These are phyloP conservation scores for Neosilurus hyrtlii DNA, from an alignment of 2,797 vertebrate species.

Conservation along the genomic window DNA sequence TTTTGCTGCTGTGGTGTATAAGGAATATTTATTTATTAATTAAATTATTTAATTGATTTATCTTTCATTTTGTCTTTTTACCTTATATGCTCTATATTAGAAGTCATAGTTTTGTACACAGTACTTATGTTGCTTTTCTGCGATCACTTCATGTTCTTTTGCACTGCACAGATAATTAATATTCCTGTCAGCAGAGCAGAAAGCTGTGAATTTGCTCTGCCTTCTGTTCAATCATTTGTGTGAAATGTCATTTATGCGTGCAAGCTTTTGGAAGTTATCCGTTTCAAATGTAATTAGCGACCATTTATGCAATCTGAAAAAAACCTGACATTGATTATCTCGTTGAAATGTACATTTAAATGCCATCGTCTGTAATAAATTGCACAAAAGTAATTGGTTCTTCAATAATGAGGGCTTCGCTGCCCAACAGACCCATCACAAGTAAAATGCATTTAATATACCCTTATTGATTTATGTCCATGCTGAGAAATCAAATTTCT, in stretches of 20 bases:
- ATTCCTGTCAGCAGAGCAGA: constrained; percentile 42
- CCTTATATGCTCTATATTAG: not conserved
- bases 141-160: constrained; percentile 21
- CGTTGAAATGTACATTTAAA: constrained; percentile 48
- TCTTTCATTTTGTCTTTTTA: not conserved
- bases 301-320: constrained; percentile 38
- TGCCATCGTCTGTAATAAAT: constrained; percentile 51
- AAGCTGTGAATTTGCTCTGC: constrained; percentile 48
- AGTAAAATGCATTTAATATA: constrained; percentile 52
- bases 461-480: constrained; percentile 55
- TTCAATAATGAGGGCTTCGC: constrained; percentile 39
- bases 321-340: constrained; percentile 47
- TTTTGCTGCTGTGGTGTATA: not conserved
- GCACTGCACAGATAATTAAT: constrained; percentile 39
- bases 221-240: constrained; percentile 48
- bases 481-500: constrained; percentile 43
- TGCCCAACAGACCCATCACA: constrained; percentile 30
- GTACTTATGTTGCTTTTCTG: not conserved
- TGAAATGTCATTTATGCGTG: constrained; percentile 47
- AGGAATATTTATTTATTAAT: constrained; percentile 5
- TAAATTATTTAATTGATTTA: not conserved
- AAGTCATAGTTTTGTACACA: constrained; percentile 15
- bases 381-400: constrained; percentile 40
- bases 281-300: constrained; percentile 54
- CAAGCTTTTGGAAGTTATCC: constrained; percentile 48